Conservation (phyloP, 2,113 vertebrate genomes). For the Puffinus mauretanicus region DNA sequence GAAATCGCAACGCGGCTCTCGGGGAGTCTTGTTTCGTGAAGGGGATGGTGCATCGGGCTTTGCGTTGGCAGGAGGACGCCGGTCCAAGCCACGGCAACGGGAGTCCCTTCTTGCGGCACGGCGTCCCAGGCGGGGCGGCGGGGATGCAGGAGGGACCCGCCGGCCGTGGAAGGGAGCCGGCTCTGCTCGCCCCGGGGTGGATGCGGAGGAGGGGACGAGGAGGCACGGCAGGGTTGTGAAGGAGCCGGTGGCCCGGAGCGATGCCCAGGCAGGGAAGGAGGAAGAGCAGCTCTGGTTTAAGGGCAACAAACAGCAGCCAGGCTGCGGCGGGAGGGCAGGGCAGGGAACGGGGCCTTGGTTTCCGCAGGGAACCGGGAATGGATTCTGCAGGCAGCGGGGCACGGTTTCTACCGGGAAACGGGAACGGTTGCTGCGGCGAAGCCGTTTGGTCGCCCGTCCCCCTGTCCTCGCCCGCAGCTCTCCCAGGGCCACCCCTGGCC, state of each 20-base stretch:
- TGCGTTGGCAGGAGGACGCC: too few species aligned
- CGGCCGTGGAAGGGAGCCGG: background rate
- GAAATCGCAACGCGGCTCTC: fast-evolving
- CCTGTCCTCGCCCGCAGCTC: fast-evolving
- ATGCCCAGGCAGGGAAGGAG: background rate
- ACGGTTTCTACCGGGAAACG: background rate
- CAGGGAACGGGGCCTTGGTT: background rate
- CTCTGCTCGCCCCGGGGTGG: background rate
- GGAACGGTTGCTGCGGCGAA: fast-evolving
- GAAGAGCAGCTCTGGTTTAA: background rate
- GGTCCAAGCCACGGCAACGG: fast-evolving
- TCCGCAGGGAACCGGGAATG: fast-evolving
- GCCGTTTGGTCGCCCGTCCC: fast-evolving
- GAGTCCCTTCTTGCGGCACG: background rate
- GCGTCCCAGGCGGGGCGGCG: background rate
- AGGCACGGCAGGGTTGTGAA: background rate
- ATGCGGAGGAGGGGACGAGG: background rate
- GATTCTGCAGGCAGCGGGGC: background rate
- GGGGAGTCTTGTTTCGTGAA: fast-evolving
- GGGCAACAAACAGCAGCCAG: background rate
- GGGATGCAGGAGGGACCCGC: background rate
- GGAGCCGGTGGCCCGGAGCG: background rate
- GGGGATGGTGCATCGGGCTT: too few species aligned
- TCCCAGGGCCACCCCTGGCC: background rate
- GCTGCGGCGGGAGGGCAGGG: background rate